Conservation (phyloP, 2,888 invertebrate species). For the Temnothorax rugatulus region DNA sequence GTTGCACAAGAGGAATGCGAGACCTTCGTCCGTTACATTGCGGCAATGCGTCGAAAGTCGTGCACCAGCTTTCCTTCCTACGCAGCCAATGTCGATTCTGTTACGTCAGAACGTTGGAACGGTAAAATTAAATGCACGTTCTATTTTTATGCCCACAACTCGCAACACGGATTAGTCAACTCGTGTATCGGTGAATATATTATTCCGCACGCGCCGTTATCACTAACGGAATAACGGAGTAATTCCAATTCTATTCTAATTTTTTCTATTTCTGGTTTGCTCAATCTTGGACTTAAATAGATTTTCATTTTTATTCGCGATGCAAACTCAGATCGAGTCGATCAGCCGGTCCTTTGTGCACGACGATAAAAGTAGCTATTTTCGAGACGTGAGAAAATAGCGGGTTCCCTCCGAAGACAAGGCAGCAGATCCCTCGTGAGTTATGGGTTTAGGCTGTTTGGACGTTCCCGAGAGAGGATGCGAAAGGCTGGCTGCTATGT, state of each 20-base stretch:
- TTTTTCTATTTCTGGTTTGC: not conserved
- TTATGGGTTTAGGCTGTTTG: slow-evolving; percentile 67
- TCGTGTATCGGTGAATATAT: not conserved
- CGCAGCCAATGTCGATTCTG: not conserved
- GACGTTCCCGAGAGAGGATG: slow-evolving; percentile 73
- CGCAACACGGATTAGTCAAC: slow-evolving; percentile 19
- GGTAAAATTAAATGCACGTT: slow-evolving; percentile 23
- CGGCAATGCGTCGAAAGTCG: slow-evolving; percentile 48
- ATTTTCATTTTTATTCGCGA: slow-evolving; percentile 39
- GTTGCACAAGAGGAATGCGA: slow-evolving; percentile 73
- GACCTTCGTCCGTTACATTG: slow-evolving; percentile 47
- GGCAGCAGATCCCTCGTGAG: slow-evolving; percentile 61
- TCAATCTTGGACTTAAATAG: not conserved
- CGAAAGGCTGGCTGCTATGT: slow-evolving; percentile 74
- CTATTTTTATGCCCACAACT: slow-evolving; percentile 31
- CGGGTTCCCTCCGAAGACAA: slow-evolving; percentile 57
- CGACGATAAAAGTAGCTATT: slow-evolving; percentile 53
- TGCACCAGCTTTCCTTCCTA: slow-evolving; percentile 50
- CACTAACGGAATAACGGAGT: not conserved
- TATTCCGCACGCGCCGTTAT: slow-evolving; percentile 4
- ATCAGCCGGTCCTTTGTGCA: slow-evolving; percentile 22
- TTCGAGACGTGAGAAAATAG: slow-evolving; percentile 63
- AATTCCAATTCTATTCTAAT: not conserved
- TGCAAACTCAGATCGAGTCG: slow-evolving; percentile 37
- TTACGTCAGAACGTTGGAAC: slow-evolving; percentile 19